Conservation (phyloP, 2,888 invertebrate species). For the Synanthedon tipuliformis region DNA sequence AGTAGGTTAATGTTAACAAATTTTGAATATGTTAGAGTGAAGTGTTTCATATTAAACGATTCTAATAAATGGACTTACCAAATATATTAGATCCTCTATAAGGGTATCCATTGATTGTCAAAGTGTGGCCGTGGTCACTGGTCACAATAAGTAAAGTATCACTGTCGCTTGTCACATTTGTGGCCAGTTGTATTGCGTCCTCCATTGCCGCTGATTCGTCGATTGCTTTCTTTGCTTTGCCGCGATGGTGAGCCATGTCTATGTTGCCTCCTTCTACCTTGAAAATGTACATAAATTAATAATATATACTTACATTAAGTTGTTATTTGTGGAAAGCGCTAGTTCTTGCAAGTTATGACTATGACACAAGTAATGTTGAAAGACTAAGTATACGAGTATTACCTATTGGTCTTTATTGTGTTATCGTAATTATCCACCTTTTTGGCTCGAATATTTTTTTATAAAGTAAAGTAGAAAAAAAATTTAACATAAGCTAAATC, state of each 20-base stretch:
- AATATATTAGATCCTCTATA: slow-evolving; percentile 76
- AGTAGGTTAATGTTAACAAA: no score
- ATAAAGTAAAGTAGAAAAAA: no score
- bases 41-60: neutral
- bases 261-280: slow-evolving; percentile 89
- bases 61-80: slow-evolving; percentile 50
- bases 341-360: no score
- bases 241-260: slow-evolving; percentile 88
- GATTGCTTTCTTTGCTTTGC: slow-evolving; percentile 80
- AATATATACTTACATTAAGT: no score
- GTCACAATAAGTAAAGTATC: slow-evolving; percentile 88
- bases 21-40: neutral
- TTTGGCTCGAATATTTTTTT: no score
- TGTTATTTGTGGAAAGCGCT: no score
- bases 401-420: no score
- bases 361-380: no score
- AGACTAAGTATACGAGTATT: no score
- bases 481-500: no score
- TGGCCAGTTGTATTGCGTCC: slow-evolving; percentile 77
- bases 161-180: slow-evolving; percentile 68
- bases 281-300: slow-evolving; percentile 2
- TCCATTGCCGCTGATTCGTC: slow-evolving; percentile 84
- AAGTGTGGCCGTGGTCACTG: slow-evolving; percentile 84
- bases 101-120: slow-evolving; percentile 83
- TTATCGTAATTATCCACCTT: no score